phyloP scores from a whole-genome alignment of 2,113 vertebrate genomes.

The Paradoxurus hermaphroditus region DNA sequence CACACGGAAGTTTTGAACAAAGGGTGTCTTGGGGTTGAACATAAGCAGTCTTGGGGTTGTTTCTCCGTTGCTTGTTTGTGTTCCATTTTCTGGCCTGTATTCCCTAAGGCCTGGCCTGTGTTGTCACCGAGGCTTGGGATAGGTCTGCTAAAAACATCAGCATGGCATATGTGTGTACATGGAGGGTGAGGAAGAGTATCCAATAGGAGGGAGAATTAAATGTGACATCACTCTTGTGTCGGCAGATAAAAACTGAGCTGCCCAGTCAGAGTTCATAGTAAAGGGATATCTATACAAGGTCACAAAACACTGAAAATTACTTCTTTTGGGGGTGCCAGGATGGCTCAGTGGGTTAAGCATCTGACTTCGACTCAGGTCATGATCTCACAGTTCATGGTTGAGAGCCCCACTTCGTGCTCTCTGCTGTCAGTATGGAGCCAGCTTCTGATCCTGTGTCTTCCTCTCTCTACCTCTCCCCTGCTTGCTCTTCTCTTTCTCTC shows the following conservation, averaged over 20 bases:
- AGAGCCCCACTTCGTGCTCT: too few species aligned
- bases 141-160: neutral
- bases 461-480: too few species aligned
- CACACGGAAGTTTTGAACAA: neutral
- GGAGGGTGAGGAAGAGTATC: neutral
- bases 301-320: neutral
- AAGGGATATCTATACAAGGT: neutral
- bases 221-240: neutral
- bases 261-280: neutral
- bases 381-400: too few species aligned
- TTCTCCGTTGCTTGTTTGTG: neutral
- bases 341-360: too few species aligned
- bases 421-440: too few species aligned
- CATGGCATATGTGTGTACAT: accelerated
- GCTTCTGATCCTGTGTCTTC: too few species aligned
- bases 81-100: neutral
- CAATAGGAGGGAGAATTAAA: neutral
- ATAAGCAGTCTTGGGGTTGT: neutral
- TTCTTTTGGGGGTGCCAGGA: neutral
- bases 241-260: neutral
- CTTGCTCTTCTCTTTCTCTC: too few species aligned
- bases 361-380: too few species aligned
- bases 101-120: neutral
- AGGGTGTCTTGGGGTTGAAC: accelerated
- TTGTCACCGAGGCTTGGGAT: neutral